phyloP scores from a whole-genome alignment of 1,140 invertebrate genomes.

The Cotesia chilonis region DNA sequence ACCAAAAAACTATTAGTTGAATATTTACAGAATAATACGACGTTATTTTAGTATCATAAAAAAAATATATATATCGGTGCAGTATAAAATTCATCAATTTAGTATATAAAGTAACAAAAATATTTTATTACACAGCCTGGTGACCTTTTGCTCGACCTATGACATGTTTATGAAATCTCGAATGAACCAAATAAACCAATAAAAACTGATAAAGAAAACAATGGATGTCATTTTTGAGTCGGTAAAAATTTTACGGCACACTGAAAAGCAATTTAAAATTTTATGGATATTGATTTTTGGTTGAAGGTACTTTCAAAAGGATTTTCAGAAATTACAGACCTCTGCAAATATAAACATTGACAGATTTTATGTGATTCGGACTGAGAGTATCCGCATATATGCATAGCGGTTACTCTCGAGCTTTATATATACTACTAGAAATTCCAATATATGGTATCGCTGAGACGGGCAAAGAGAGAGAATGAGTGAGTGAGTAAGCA shows the following conservation, averaged over 20 bases:
- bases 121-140: no score
- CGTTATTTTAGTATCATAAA: no score
- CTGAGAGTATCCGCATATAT: slow-evolving; percentile 29
- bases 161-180: background rate
- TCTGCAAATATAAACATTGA: slow-evolving; percentile 30
- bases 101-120: no score
- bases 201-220: slow-evolving; percentile 3
- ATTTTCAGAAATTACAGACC: slow-evolving; percentile 25
- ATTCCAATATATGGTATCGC: slow-evolving; percentile 29
- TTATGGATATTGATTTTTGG: slow-evolving; percentile 18
- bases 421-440: slow-evolving; percentile 21
- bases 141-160: no score
- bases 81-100: no score
- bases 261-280: slow-evolving; percentile 27
- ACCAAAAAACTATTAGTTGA: no score
- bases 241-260: slow-evolving; percentile 20
- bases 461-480: slow-evolving; percentile 13
- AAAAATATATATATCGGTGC: no score
- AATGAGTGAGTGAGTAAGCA: slow-evolving; percentile 14
- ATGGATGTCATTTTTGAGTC: background rate
- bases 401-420: slow-evolving; percentile 34
- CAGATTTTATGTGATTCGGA: slow-evolving; percentile 30
- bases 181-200: background rate
- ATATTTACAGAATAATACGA: no score
- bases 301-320: slow-evolving; percentile 20